Conservation (phyloP, 2,113 vertebrate genomes). For the Athene noctua region DNA sequence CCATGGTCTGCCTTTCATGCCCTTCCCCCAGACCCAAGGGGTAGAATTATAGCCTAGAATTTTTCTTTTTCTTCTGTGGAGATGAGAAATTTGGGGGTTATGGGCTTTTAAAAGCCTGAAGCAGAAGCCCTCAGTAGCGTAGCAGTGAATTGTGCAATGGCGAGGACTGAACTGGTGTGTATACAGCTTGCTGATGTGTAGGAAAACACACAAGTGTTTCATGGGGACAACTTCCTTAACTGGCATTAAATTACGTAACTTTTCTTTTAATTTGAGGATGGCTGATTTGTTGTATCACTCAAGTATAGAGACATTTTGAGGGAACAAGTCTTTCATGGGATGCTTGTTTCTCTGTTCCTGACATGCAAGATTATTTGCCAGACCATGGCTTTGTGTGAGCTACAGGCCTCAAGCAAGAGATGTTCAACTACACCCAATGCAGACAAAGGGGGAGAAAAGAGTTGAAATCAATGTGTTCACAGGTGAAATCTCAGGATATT, state of each 20-base stretch:
- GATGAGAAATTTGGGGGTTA: neutral
- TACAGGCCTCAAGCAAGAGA: neutral
- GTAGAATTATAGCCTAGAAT: neutral
- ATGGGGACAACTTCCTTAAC: neutral
- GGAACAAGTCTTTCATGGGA: neutral
- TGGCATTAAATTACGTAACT: neutral
- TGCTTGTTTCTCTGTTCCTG: neutral
- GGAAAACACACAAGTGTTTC: neutral
- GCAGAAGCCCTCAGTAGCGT: neutral
- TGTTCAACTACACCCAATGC: neutral
- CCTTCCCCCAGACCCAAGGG: neutral
- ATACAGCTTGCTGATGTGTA: neutral
- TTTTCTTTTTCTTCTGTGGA: neutral
- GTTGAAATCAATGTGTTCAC: neutral
- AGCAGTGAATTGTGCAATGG: accelerated
- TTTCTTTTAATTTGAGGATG: neutral
- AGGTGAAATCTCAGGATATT: neutral
- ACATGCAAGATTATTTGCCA: neutral
- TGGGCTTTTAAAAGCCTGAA: neutral
- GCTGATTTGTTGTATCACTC: neutral
- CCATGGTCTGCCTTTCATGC: neutral
- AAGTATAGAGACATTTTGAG: neutral
- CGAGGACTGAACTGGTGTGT: neutral
- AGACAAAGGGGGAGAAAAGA: neutral
- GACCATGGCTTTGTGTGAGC: neutral